Conservation (phyloP, 1,140 invertebrate species). For the Heliconius nattereri region DNA sequence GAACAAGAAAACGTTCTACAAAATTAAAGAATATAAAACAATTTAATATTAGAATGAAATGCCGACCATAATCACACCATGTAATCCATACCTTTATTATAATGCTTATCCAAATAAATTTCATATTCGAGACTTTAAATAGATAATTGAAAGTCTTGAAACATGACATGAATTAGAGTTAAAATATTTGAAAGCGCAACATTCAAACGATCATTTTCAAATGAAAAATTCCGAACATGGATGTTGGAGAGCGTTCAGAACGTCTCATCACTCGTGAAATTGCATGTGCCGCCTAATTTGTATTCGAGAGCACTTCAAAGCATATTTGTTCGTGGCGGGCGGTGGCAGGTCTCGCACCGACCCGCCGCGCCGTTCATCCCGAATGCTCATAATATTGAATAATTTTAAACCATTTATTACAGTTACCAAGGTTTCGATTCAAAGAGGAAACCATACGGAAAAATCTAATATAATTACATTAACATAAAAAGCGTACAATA, state of each 20-base stretch:
- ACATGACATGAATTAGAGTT: conserved; percentile 13
- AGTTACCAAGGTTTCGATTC: neutral
- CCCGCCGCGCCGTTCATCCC: neutral
- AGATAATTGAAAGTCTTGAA: too few relatives aligned
- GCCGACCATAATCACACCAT: too few relatives aligned
- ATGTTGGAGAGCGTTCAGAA: conserved; percentile 51
- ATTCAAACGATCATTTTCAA: conserved; percentile 36
- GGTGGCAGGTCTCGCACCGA: neutral
- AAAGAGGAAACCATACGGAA: neutral
- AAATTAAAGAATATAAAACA: too few relatives aligned
- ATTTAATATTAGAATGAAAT: too few relatives aligned
- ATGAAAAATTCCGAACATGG: conserved; percentile 44
- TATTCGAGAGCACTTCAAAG: conserved; percentile 58
- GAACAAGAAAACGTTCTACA: too few relatives aligned
- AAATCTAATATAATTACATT: neutral
- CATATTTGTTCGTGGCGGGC: conserved; percentile 52
- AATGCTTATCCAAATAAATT: too few relatives aligned
- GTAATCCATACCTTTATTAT: too few relatives aligned
- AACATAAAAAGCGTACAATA: neutral
- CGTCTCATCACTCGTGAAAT: conserved; percentile 63
- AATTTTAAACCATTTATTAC: conserved; percentile 3
- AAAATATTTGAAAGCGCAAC: conserved; percentile 18
- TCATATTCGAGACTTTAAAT: too few relatives aligned
- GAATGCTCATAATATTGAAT: conserved; percentile 14
- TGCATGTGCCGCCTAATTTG: conserved; percentile 61